Evolutionary conservation across 2,888 invertebrate genomes (phyloP), one percentile per base, ranked within the genome.

Genomic region (Gastrophysa polygoni): DNA sequence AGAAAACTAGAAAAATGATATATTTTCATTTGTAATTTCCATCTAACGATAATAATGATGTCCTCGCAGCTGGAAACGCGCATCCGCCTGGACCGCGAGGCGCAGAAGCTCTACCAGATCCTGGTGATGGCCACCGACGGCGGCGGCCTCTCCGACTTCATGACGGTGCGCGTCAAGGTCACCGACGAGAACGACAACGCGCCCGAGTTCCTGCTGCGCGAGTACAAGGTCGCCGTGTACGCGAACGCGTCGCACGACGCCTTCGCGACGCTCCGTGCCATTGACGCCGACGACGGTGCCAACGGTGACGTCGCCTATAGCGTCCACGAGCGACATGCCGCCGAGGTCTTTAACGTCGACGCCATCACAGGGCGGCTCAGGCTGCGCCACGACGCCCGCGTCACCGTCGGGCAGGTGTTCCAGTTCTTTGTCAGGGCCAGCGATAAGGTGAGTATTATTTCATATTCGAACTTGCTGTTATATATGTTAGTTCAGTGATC

Each of bases 361-460:
- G 83, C 88, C 49, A 84, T 84, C 62, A 89, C 90, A 17, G 96
- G 96, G 8, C 88, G 89, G 68, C 82, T 96, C 20, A 88, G 86
- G 57, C 81, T 94, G 60, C 83, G 86, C 7, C 86, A 87, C 70
- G 85, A 87, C 74, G 87, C 89, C 16, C 84, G 20, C 88, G 73
- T 71, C 82, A 82, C 77, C 76, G 70, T 66, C 50, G 28, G 24
- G 38, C 24, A 91, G 80, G 85, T 90, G 57, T 90, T 94, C 80
- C 93, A 93, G 82, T 91, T 96, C 80, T 95, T 96, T 83, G 90
- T 97, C 55, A 88, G 93, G 63, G 97, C 95, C 14, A 88, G 88
- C 55, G 96, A 97, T 83, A 87, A 86, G n/a, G n/a, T n/a, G n/a
- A n/a, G n/a, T n/a, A n/a, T n/a, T n/a, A n/a, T n/a, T n/a, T n/a